Conservation (phyloP, 2,888 invertebrate genomes). For the Trissoscelio sp. region DNA sequence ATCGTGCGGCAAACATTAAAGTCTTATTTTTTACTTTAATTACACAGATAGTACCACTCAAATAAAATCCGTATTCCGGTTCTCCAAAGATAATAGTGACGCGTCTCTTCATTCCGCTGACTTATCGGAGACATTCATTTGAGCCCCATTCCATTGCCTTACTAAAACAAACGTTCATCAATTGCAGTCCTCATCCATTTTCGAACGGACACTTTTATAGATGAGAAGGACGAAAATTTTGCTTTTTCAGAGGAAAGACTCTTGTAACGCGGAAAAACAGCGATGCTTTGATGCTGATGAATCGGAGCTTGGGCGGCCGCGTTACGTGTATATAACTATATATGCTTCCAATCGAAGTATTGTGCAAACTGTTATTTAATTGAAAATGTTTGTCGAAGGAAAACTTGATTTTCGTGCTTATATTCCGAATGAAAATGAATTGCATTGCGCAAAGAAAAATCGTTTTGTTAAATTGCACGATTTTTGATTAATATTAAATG, state of each 20-base stretch:
- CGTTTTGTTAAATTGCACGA: no score
- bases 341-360: background rate
- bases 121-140: slow-evolving; percentile 63
- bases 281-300: slow-evolving; percentile 53
- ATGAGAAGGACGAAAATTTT: slow-evolving; percentile 50
- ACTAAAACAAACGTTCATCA: slow-evolving; percentile 65
- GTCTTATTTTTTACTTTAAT: slow-evolving; percentile 51
- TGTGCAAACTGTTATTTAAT: slow-evolving; percentile 18
- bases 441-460: no score
- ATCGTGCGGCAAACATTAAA: slow-evolving; percentile 20
- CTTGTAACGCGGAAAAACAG: slow-evolving; percentile 43
- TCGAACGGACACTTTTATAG: slow-evolving; percentile 58
- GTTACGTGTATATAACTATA: slow-evolving; percentile 13
- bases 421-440: background rate
- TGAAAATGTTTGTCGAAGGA: slow-evolving; percentile 9
- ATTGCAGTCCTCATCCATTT: slow-evolving; percentile 58
- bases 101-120: slow-evolving; percentile 58
- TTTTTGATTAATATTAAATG: no score
- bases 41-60: slow-evolving; percentile 49
- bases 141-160: slow-evolving; percentile 53
- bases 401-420: slow-evolving; percentile 8
- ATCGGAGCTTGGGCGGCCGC: background rate
- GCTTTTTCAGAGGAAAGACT: slow-evolving; percentile 51
- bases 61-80: slow-evolving; percentile 52
- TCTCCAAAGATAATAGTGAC: slow-evolving; percentile 55